These are phyloP conservation scores for Corythaixoides concolor DNA, from an alignment of 2,113 vertebrate genomes.

Conservation along the genomic window DNA sequence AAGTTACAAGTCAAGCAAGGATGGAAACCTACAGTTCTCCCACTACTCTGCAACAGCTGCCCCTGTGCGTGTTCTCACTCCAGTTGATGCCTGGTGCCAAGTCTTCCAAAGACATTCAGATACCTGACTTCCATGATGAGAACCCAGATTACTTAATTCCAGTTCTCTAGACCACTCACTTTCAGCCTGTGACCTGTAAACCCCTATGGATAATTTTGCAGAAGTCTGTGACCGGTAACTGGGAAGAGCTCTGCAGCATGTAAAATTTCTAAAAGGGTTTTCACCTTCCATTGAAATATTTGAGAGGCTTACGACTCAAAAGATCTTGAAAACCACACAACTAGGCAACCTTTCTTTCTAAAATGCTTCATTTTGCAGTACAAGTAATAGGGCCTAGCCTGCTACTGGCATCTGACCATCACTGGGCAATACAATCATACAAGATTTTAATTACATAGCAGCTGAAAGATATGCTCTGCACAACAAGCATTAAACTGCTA, in stretches of 20 bases:
- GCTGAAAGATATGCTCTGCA: neutral
- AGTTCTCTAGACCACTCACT: neutral
- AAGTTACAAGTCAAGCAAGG: neutral
- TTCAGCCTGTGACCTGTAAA: neutral
- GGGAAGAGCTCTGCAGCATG: neutral
- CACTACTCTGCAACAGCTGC: neutral
- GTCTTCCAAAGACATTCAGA: neutral
- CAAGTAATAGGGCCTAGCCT: neutral
- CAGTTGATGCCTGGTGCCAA: neutral
- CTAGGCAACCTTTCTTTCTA: neutral
- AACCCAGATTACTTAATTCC: neutral
- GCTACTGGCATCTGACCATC: neutral
- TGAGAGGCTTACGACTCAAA: neutral
- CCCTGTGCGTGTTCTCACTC: neutral
- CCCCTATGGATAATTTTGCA: neutral
- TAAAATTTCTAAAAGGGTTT: neutral
- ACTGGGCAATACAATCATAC: neutral
- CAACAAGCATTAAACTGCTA: neutral
- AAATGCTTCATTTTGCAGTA: neutral
- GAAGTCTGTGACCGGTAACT: neutral
- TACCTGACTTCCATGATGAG: neutral
- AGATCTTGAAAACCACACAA: neutral
- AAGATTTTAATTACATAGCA: neutral
- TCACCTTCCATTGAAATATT: neutral
- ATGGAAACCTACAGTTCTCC: neutral